Percentiles rank a stretch among this genome's conserved stretches.
Conservation (phyloP, 2,797 vertebrate genomes). For the Adrianichthys oophorus region DNA sequence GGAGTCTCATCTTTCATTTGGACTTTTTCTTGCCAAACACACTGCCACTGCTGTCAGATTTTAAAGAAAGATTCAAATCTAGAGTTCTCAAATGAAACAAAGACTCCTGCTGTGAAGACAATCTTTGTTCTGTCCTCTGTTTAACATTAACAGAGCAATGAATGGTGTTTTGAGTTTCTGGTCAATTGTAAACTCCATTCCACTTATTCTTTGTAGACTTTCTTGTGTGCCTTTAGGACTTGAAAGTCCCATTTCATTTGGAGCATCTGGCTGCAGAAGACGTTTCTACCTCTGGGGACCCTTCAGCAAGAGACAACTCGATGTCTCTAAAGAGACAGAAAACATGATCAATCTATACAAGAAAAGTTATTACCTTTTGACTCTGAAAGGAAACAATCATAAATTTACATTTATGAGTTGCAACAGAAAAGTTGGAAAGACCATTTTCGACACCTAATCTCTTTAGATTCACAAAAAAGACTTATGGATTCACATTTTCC, state of each 20-base stretch:
- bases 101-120: no score
- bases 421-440: constrained; percentile 3
- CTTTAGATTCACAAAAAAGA: constrained; percentile 10
- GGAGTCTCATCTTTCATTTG: no score
- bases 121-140: constrained; percentile 9
- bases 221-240: constrained; percentile 21
- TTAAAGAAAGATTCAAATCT: not conserved
- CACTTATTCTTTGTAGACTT: constrained; percentile 39
- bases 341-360: constrained; percentile 40
- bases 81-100: no score
- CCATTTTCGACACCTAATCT: not conserved
- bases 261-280: constrained; percentile 57
- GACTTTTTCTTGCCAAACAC: no score
- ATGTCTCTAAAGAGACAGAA: constrained; percentile 42
- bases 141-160: constrained; percentile 21
- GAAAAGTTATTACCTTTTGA: constrained; percentile 37
- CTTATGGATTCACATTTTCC: constrained; percentile 4
- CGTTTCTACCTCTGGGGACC: constrained; percentile 39
- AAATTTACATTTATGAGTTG: constrained; percentile 13
- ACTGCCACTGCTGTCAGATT: not conserved
- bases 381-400: constrained; percentile 25
- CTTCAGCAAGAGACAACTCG: constrained; percentile 44
- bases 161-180: constrained; percentile 34
- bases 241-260: constrained; percentile 57
- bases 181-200: constrained; percentile 44